Evolutionary conservation across 2,888 invertebrate genomes (phyloP).

Genomic region (Stratiomys singularior): DNA sequence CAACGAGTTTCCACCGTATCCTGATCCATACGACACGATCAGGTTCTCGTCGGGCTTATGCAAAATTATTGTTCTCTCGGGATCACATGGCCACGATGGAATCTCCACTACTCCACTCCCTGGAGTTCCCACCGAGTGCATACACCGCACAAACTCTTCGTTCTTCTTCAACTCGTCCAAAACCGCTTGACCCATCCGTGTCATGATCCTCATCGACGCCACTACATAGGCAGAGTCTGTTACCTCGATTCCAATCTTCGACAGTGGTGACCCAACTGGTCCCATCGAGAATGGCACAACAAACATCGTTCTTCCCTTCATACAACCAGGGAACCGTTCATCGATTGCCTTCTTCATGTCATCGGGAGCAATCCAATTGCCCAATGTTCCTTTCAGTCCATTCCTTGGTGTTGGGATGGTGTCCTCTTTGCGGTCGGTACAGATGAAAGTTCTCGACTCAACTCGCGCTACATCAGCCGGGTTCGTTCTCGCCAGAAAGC

Average conservation of each 20-base stretch:
- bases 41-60: slow-evolving; percentile 72
- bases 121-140: slow-evolving; percentile 93
- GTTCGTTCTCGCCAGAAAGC: slow-evolving; percentile 95
- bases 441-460: slow-evolving; percentile 95
- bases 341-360: slow-evolving; percentile 84
- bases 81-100: slow-evolving; percentile 96
- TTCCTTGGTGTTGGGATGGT: slow-evolving; percentile 83
- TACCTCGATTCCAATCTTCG: slow-evolving; percentile 95
- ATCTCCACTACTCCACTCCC: slow-evolving; percentile 70
- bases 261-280: slow-evolving; percentile 91
- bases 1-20: slow-evolving; percentile 96
- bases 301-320: slow-evolving; percentile 96
- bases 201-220: slow-evolving; percentile 98
- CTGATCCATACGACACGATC: slow-evolving; percentile 79
- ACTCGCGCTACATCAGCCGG: slow-evolving; percentile 98
- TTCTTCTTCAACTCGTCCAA: slow-evolving; percentile 70
- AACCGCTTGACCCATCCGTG: slow-evolving; percentile 80
- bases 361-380: slow-evolving; percentile 90
- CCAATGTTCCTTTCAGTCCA: slow-evolving; percentile 86
- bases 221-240: slow-evolving; percentile 98
- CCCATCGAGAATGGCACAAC: slow-evolving; percentile 99
- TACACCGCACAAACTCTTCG: slow-evolving; percentile 85
- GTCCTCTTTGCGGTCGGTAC: slow-evolving; percentile 82
- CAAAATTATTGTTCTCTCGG: slow-evolving; percentile 90
- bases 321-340: slow-evolving; percentile 90